phyloP scores from a whole-genome alignment of 2,797 vertebrate species.

The Lophius americanus region DNA sequence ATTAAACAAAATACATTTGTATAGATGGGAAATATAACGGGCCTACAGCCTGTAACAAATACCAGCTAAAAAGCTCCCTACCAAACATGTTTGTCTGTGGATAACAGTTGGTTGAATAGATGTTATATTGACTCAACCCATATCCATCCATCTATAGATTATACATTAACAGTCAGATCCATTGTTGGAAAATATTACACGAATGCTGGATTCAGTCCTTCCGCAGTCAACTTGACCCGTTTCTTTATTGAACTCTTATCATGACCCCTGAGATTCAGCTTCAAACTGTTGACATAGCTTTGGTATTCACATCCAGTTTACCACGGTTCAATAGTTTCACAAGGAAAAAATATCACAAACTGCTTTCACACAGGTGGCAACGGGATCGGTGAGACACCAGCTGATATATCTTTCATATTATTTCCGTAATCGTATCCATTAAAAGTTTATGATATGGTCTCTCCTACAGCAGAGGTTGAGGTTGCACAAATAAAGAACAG shows the following conservation, averaged over 20 bases:
- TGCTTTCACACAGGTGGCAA: background rate
- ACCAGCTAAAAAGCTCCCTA: background rate
- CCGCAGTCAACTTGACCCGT: constrained; percentile 8
- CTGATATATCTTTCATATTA: background rate
- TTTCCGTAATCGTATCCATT: constrained; percentile 15
- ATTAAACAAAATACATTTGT: background rate
- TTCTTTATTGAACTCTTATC: constrained; percentile 47
- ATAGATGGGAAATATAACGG: no score
- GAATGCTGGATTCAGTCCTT: constrained; percentile 20
- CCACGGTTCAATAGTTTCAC: constrained; percentile 67
- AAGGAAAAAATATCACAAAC: constrained; percentile 20
- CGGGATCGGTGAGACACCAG: background rate
- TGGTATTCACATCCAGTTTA: constrained; percentile 48
- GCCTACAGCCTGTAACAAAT: background rate
- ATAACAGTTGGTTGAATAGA: constrained; percentile 1
- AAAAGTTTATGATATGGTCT: background rate
- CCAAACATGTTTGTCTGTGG: background rate
- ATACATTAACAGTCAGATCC: constrained; percentile 12
- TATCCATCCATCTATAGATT: constrained; percentile 14
- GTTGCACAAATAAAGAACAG: background rate
- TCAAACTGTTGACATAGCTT: constrained; percentile 67
- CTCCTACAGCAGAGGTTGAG: background rate
- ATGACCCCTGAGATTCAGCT: constrained; percentile 42
- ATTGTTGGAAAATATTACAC: constrained; percentile 41
- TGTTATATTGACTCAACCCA: background rate